These are phyloP conservation scores for Salvelinus fontinalis DNA, from an alignment of 2,113 vertebrate species.

Conservation along the genomic window DNA sequence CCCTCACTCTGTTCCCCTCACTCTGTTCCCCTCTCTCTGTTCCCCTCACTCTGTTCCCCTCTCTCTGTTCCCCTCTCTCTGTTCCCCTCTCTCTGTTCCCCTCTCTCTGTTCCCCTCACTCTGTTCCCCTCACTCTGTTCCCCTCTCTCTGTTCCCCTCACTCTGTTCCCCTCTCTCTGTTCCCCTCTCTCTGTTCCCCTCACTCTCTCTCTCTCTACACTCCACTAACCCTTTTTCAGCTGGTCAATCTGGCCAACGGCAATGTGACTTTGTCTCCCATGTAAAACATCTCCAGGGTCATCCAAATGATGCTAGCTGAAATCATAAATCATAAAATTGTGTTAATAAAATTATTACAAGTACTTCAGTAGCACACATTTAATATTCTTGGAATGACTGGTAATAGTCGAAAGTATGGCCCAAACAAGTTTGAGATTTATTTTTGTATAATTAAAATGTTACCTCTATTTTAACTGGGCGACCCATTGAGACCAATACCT, in stretches of 20 bases:
- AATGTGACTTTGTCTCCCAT: slow-evolving; percentile 28
- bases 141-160: not conserved
- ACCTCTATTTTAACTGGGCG: slow-evolving; percentile 51
- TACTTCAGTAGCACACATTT: not conserved
- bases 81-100: not conserved
- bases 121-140: slow-evolving; percentile 1
- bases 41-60: slow-evolving; percentile 1
- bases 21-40: not conserved
- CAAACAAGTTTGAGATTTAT: not conserved
- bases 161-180: not conserved
- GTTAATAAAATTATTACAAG: slow-evolving; percentile 29
- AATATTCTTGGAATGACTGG: not conserved
- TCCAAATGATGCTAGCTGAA: not conserved
- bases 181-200: slow-evolving; percentile 13
- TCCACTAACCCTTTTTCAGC: not conserved
- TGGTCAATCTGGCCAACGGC: not conserved
- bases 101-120: slow-evolving; percentile 1
- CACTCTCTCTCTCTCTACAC: not conserved
- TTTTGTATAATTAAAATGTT: slow-evolving; percentile 36
- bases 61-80: not conserved
- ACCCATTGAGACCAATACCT: slow-evolving; percentile 28
- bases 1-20: not conserved
- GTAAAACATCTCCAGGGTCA: slow-evolving; percentile 15
- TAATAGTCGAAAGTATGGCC: not conserved
- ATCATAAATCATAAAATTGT: slow-evolving; percentile 11